Conservation (phyloP, 2,797 vertebrate species). For the Characodon lateralis region DNA sequence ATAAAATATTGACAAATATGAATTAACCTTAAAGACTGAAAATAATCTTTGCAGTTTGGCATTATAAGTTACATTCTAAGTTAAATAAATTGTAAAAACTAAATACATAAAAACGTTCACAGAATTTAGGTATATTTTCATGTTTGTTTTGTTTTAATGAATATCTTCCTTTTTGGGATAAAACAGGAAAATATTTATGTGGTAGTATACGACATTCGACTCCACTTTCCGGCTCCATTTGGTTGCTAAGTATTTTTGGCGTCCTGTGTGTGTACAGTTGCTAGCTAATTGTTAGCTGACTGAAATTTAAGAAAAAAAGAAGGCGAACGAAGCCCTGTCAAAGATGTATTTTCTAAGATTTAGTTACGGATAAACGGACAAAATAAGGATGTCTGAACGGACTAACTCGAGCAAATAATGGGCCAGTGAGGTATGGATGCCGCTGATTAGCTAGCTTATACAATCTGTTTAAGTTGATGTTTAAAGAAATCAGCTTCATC, state of each 20-base stretch:
- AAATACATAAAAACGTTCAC: background rate
- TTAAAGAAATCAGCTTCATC: background rate
- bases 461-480: background rate
- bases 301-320: background rate
- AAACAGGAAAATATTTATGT: background rate
- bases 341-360: conserved; percentile 14
- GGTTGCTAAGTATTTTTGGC: conserved; percentile 70
- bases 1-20: background rate
- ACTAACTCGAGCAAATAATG: background rate
- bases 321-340: background rate
- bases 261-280: conserved; percentile 69
- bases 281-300: conserved; percentile 49
- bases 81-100: background rate
- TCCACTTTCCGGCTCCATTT: conserved; percentile 44
- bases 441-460: conserved; percentile 32
- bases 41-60: background rate
- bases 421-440: conserved; percentile 43
- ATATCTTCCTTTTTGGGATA: background rate
- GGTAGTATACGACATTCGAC: conserved; percentile 50
- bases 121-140: background rate
- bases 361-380: background rate
- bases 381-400: background rate
- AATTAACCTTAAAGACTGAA: background rate
- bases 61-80: background rate
- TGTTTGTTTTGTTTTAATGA: background rate